A percentile compares a stretch with the other conserved stretches of the same genome.
These are phyloP conservation scores for Syngnathoides biaculeatus DNA, from an alignment of 2,113 vertebrate genomes.

Conservation along the genomic window DNA sequence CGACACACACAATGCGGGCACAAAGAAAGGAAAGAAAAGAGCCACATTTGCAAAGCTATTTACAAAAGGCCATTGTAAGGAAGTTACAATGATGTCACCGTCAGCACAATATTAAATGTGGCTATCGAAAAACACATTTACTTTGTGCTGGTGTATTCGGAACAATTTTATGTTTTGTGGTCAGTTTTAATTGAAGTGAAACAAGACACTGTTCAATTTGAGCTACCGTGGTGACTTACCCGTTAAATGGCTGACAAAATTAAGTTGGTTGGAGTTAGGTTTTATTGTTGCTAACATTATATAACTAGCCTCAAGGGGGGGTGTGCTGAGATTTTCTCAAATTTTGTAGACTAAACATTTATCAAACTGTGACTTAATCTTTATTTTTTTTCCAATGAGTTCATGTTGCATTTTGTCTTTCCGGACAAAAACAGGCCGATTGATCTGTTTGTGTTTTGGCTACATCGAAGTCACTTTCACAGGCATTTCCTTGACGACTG, in stretches of 20 bases:
- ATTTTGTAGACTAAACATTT: background rate
- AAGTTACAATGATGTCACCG: too few species aligned
- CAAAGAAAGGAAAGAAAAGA: too few species aligned
- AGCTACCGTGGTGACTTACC: background rate
- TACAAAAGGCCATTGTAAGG: too few species aligned
- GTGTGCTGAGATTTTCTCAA: background rate
- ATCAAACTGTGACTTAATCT: background rate
- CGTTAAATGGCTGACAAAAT: background rate
- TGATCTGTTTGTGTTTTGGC: constrained; percentile 40
- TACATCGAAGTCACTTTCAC: constrained; percentile 44
- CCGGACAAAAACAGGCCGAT: constrained; percentile 22
- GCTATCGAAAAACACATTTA: constrained; percentile 15
- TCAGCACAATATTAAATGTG: constrained; percentile 5
- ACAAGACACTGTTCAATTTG: constrained; percentile 13
- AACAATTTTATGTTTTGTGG: background rate
- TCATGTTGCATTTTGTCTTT: constrained; percentile 11
- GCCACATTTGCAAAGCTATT: too few species aligned
- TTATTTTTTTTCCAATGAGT: background rate
- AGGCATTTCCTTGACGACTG: constrained; percentile 54
- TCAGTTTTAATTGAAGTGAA: constrained; percentile 14
- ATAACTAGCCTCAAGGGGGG: background rate
- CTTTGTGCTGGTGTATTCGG: constrained; percentile 11
- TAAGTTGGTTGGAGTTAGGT: background rate
- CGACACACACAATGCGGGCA: too few species aligned
- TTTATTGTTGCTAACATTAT: background rate